Conservation (phyloP, 2,113 vertebrate genomes). For the Cebus imitator region DNA sequence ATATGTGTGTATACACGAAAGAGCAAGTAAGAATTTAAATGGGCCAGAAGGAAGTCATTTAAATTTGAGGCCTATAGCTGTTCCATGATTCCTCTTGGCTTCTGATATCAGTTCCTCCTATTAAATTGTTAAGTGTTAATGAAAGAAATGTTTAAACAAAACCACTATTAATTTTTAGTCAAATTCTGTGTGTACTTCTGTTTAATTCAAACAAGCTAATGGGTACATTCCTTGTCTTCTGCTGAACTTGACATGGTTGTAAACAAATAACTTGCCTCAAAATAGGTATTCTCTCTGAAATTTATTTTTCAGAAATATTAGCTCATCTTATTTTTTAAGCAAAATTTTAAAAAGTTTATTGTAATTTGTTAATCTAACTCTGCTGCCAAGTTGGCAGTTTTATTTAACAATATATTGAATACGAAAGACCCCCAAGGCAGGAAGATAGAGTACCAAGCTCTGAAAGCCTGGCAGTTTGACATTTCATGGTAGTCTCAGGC, state of each 20-base stretch:
- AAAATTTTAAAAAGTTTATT: slow-evolving; percentile 49
- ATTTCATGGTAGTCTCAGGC: slow-evolving; percentile 78
- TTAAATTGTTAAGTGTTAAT: slow-evolving; percentile 78
- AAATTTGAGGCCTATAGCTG: slow-evolving; percentile 51
- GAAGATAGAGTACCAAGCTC: slow-evolving; percentile 75
- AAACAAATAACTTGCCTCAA: slow-evolving; percentile 66
- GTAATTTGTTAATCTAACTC: slow-evolving; percentile 82
- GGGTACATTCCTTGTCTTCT: neutral
- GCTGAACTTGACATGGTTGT: slow-evolving; percentile 62
- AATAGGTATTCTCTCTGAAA: slow-evolving; percentile 69
- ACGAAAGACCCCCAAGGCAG: slow-evolving; percentile 80
- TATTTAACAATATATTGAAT: slow-evolving; percentile 84
- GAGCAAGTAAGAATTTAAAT: slow-evolving; percentile 53
- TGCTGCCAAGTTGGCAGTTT: slow-evolving; percentile 79
- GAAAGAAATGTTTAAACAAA: slow-evolving; percentile 76
- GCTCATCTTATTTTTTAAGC: slow-evolving; percentile 69
- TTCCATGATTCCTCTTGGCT: slow-evolving; percentile 51
- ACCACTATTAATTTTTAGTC: slow-evolving; percentile 60
- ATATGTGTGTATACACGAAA: slow-evolving; percentile 19
- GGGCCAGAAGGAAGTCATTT: slow-evolving; percentile 56
- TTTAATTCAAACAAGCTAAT: slow-evolving; percentile 67
- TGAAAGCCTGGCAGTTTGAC: slow-evolving; percentile 82
- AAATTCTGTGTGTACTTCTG: slow-evolving; percentile 54
- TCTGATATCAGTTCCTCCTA: slow-evolving; percentile 59
- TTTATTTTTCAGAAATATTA: slow-evolving; percentile 76